A percentile compares a stretch with the other conserved stretches of the same genome.
Conservation (phyloP, 2,113 vertebrate species). For the Illadopsis cleaveri region DNA sequence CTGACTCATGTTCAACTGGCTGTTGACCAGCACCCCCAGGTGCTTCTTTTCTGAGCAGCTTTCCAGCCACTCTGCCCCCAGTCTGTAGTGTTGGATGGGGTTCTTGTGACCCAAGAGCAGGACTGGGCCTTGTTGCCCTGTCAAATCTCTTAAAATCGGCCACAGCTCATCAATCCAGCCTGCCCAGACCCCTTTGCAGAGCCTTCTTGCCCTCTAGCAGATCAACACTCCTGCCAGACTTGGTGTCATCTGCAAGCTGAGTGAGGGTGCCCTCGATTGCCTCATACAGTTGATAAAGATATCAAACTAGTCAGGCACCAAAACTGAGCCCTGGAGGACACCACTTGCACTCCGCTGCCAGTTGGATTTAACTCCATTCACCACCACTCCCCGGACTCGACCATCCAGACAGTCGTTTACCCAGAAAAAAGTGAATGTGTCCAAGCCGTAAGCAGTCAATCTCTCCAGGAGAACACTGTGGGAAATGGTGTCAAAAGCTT, state of each 20-base stretch:
- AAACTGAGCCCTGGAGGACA: background rate
- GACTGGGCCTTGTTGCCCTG: background rate
- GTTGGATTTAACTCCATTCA: background rate
- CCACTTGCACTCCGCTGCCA: accelerated
- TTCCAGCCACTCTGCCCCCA: background rate
- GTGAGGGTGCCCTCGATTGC: background rate
- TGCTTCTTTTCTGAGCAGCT: background rate
- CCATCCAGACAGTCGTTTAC: background rate
- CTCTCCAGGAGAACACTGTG: background rate
- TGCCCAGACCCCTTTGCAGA: background rate
- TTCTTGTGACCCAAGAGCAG: background rate
- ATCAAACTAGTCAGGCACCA: background rate
- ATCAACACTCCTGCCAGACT: background rate
- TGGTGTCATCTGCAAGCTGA: background rate
- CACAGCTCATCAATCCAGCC: background rate
- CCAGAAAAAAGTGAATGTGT: accelerated
- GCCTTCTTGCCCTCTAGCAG: background rate
- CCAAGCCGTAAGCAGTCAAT: background rate
- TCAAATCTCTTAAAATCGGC: background rate
- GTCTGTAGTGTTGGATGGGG: background rate
- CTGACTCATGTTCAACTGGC: background rate
- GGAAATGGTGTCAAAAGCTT: background rate
- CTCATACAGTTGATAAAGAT: background rate
- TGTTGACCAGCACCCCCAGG: background rate
- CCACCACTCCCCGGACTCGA: background rate